Base-by-base conservation (phyloP, 2,113 vertebrate species). In the Myotis davidii region DNA sequence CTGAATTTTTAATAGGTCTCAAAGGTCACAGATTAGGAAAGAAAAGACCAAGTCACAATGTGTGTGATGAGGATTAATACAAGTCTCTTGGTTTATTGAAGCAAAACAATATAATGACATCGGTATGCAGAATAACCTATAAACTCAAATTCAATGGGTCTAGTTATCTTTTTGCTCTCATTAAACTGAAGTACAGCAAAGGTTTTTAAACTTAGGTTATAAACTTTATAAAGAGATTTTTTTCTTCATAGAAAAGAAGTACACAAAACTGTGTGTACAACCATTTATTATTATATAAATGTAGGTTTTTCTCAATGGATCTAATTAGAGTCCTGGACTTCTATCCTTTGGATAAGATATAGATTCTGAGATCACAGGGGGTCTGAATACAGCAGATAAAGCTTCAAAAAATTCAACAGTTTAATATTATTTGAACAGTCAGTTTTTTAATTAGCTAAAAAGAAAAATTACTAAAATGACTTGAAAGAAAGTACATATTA, bases 291-390 rank as follows among this genome's bases (percentile, higher is more conserved):
- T 94, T 90, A 23, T 94, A 89, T 74, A 96, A 98, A 94, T 65
- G 21, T 61, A 79, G 94, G 25, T 23, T 65, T 67, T 97, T 72
- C 96, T 98, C 79, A 84, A 59, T 98, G 92, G 56, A 90, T 79
- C 85, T 45, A 94, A 61, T 93, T 96, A 95, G 96, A 96, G 48
- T 78, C 64, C 81, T 94, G 65, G 32, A 64, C 85, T 18, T 81
- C 32, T 89, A 61, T 97, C 23, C 32, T 69, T 95, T 96, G 29
- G 23, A 91, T 95, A 17, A 64, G 52, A 87, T 29, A 20, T n/a
- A 95, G 64, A 54, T 91, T 91, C 52, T 73, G 59, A 50, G 56
- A 39, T 94, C 92, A 67, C 5, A 82, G 23, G 25, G 16, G 25
- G 14, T 85, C 25, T 2, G 78, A 5, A 42, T 83, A 14, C 27